Evolutionary conservation across 2,113 vertebrate genomes (phyloP), one percentile per base, ranked within the genome.

Genomic region (Psilopogon haemacephalus): DNA sequence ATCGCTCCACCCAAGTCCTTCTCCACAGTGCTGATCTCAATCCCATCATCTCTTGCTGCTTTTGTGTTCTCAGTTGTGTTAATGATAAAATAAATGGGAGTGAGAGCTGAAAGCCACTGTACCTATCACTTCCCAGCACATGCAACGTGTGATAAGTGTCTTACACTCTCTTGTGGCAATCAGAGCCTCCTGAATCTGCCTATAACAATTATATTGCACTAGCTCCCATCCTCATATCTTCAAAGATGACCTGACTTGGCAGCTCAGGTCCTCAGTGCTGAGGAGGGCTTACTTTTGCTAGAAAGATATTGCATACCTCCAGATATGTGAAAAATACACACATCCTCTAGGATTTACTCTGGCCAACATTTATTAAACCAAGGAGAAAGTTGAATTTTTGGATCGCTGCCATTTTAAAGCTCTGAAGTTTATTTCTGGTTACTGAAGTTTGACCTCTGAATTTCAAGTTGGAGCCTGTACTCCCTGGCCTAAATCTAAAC

Each of bases 401-500:
- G 88, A 93, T 69, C 54, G 4, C 38, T 71, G 92, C 95, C 90
- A 94, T 88, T 88, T 91, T 63, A 74, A 73, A 95, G 52, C 82
- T 90, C 90, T 81, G 72, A 71, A 74, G 79, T 86, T 95, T 94
- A 74, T 94, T 95, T 86, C 90, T 95, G 79, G 60, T 93, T 95
- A 68, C 90, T 84, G 76, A 77, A 91, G 94, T 86, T 64, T 95
- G 92, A 95, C 86, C 95, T 90, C 85, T 18, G 24, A 69, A 44
- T 96, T 91, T 95, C 84, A 88, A 94, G 60, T 1, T 52, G 86
- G 76, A 85, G 79, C 48, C 79, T 68, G 65, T 62, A 91, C 60
- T 93, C 83, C 62, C 33, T 81, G 68, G 38, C 69, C 90, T 95
- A 95, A 94, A 95, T 91, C 85, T 86, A 96, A 95, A 95, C 90